A percentile compares a stretch with the other conserved stretches of the same genome.
phyloP scores from a whole-genome alignment of 2,113 vertebrate genomes.

The Ciconia maguari region DNA sequence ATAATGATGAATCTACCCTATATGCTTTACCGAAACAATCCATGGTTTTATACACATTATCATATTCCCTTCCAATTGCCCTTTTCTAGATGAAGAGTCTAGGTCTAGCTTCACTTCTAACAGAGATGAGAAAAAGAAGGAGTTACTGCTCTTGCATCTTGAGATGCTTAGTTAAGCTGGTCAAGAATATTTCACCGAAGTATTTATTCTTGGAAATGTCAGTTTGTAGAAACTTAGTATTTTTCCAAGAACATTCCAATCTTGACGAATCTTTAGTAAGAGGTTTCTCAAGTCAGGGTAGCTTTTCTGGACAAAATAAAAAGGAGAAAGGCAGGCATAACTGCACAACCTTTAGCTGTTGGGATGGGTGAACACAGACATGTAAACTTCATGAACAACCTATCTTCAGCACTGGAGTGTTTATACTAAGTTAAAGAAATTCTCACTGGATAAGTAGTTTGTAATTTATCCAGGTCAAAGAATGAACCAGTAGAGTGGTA shows the following conservation, averaged over 20 bases:
- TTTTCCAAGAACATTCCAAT: neutral
- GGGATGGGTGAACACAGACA: neutral
- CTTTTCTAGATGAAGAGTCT: neutral
- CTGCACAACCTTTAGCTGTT: neutral
- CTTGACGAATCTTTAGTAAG: neutral
- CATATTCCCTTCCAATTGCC: neutral
- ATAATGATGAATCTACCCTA: neutral
- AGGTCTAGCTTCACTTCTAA: neutral
- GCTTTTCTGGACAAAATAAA: neutral
- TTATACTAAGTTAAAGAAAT: neutral
- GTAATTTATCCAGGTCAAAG: neutral
- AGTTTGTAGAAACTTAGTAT: neutral
- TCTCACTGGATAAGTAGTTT: neutral
- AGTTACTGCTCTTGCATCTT: neutral
- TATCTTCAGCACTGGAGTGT: neutral
- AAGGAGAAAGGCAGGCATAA: neutral
- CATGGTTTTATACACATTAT: neutral
- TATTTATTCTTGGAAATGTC: neutral
- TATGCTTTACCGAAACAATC: neutral
- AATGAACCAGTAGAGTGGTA: neutral
- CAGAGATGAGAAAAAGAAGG: neutral
- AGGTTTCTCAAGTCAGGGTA: neutral
- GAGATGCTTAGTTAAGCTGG: neutral
- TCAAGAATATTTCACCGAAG: neutral
- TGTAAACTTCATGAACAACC: accelerated